Conservation (phyloP, 2,888 invertebrate species). For the Psylliodes chrysocephalus region DNA sequence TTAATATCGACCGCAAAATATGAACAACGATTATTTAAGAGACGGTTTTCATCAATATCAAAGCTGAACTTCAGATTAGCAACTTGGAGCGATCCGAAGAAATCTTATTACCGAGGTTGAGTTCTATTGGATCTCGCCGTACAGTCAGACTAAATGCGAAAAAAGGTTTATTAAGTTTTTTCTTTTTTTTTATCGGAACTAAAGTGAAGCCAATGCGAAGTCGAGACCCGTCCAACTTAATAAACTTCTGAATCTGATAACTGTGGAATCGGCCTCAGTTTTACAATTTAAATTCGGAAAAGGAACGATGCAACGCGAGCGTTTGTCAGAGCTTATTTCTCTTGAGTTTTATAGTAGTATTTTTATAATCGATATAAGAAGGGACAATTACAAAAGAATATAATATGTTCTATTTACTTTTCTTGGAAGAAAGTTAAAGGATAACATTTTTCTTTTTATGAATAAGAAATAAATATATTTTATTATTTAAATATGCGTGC, state of each 20-base stretch:
- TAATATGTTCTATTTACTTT: no score
- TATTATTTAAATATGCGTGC: no score
- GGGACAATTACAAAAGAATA: no score
- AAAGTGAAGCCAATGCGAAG: constrained; percentile 36
- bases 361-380: neutral
- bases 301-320: neutral
- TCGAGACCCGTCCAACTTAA: constrained; percentile 39
- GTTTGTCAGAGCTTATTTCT: constrained; percentile 5
- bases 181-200: constrained; percentile 14
- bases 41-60: no score
- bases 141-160: constrained; percentile 1
- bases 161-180: constrained; percentile 21
- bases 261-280: constrained; percentile 45
- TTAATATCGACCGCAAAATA: no score
- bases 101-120: constrained; percentile 14
- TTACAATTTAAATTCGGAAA: constrained; percentile 29
- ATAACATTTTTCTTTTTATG: no score
- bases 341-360: neutral
- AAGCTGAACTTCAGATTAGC: neutral
- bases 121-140: constrained; percentile 9
- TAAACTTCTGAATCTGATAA: constrained; percentile 48
- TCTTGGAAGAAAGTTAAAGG: no score
- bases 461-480: no score
- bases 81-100: neutral
- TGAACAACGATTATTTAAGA: no score